Conservation (phyloP, 2,888 invertebrate species). For the Acronicta alni region DNA sequence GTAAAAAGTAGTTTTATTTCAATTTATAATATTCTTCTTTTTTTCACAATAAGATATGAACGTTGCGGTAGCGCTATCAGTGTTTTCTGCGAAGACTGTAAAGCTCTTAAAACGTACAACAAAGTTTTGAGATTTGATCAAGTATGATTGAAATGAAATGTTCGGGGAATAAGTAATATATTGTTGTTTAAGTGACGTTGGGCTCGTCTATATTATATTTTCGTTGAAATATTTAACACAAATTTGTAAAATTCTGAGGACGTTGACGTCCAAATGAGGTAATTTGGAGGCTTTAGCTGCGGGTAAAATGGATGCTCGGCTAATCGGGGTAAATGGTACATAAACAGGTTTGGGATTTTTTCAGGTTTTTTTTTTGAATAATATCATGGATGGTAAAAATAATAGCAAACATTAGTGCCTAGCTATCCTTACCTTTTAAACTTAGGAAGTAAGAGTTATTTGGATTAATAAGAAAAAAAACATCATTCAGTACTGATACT, state of each 20-base stretch:
- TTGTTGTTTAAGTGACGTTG: slow-evolving; percentile 26
- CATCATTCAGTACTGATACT: no score
- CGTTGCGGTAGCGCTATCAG: not conserved
- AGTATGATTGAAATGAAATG: slow-evolving; percentile 21
- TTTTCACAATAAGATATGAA: not conserved
- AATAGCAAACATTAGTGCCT: no score
- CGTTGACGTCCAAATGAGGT: slow-evolving; percentile 46
- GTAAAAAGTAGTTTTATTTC: no score
- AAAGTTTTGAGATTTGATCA: slow-evolving; percentile 17
- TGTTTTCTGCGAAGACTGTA: not conserved
- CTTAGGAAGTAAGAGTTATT: no score
- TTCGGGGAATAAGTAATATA: slow-evolving; percentile 19
- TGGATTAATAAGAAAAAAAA: no score
- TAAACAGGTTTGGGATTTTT: slow-evolving; percentile 47
- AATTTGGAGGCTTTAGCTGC: slow-evolving; percentile 45
- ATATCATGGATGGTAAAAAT: slow-evolving; percentile 17
- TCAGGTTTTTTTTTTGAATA: slow-evolving; percentile 18
- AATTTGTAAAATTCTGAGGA: slow-evolving; percentile 45
- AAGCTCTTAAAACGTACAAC: slow-evolving; percentile 19
- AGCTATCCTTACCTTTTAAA: no score
- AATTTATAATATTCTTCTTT: no score
- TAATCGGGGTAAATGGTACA: slow-evolving; percentile 53
- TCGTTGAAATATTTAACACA: slow-evolving; percentile 33
- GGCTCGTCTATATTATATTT: slow-evolving; percentile 21
- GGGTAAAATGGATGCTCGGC: slow-evolving; percentile 47